Conservation (phyloP, 2,888 invertebrate genomes). For the Stenichneumon culpator region DNA sequence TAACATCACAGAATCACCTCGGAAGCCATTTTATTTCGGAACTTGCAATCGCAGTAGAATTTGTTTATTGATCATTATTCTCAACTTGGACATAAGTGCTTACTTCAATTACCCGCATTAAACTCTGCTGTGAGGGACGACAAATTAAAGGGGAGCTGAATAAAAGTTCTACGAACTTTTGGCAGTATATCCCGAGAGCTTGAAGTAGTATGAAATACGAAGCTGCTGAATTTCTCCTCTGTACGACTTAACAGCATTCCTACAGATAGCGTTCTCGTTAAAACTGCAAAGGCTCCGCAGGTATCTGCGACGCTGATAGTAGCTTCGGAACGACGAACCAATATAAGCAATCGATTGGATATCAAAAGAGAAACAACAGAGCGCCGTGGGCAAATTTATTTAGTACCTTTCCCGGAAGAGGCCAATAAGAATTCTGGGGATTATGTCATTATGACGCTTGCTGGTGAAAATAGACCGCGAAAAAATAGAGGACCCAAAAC, state of each 20-base stretch:
- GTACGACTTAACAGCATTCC: neutral
- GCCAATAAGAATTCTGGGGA: neutral
- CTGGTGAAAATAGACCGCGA: neutral
- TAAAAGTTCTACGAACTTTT: neutral
- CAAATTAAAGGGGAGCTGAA: neutral
- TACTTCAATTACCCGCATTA: slow-evolving; percentile 9
- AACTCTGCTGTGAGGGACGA: neutral
- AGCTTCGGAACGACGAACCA: neutral
- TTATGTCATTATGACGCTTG: neutral
- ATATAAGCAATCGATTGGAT: neutral
- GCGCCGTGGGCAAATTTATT: neutral
- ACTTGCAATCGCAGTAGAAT: neutral
- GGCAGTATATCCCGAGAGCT: neutral
- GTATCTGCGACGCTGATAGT: neutral
- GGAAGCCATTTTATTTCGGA: neutral
- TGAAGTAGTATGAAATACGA: neutral
- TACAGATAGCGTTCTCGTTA: neutral
- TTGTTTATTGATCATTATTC: neutral
- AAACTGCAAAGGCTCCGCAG: neutral
- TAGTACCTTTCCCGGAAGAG: neutral
- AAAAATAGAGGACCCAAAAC: neutral
- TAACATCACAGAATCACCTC: neutral
- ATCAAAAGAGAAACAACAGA: neutral
- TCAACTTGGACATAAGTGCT: slow-evolving; percentile 9
- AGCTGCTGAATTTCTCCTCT: neutral